These are phyloP conservation scores for Centropus unirufus DNA, from an alignment of 2,113 vertebrate genomes.

Conservation along the genomic window DNA sequence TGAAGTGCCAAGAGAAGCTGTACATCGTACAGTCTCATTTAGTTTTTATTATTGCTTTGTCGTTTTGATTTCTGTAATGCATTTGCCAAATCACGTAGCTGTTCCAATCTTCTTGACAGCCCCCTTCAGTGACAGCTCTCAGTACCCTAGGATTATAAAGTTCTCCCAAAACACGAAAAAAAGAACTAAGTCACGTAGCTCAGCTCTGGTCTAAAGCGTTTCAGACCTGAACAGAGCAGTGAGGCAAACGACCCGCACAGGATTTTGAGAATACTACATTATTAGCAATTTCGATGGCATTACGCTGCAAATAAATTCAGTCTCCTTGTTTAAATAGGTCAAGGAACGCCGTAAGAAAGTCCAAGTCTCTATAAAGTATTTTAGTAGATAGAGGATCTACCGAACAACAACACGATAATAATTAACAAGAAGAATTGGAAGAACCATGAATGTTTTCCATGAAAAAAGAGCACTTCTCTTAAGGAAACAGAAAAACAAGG, in stretches of 20 bases:
- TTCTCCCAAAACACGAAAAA: background rate
- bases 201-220: background rate
- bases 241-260: background rate
- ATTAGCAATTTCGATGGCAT: background rate
- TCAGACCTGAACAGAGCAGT: background rate
- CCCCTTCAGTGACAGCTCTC: background rate
- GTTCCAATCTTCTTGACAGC: background rate
- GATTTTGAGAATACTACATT: background rate
- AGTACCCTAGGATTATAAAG: background rate
- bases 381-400: background rate
- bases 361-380: background rate
- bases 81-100: background rate
- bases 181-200: background rate
- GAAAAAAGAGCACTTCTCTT: background rate
- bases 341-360: background rate
- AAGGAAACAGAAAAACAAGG: conserved; percentile 22
- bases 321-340: background rate
- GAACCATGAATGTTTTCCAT: background rate
- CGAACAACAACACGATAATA: background rate
- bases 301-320: background rate
- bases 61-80: background rate
- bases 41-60: background rate
- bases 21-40: background rate
- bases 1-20: background rate
- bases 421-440: background rate